phyloP scores from a whole-genome alignment of 37 sponge, comb jelly and placozoan genomes.

The Ianthella basta region DNA sequence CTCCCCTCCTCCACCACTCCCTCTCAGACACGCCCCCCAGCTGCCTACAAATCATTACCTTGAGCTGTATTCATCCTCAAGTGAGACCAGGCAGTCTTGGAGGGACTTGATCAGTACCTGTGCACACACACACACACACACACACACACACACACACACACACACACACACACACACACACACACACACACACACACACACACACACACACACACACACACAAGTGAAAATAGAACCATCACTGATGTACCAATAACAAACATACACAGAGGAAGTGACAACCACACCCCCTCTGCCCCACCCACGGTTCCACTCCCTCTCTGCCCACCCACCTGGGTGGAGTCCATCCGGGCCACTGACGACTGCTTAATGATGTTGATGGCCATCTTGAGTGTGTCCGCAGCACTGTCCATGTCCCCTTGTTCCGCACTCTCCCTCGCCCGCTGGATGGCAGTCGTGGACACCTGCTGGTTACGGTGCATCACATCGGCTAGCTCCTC shows the following conservation, averaged over 20 bases:
- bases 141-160: not conserved
- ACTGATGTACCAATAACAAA: no score
- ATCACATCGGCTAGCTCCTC: constrained; percentile 80
- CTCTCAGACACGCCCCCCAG: no score
- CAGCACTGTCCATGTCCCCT: constrained; percentile 85
- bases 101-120: constrained; percentile 82
- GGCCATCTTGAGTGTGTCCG: constrained; percentile 84
- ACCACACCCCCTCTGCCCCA: not conserved
- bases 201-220: no score
- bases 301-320: not conserved
- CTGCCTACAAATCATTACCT: no score
- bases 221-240: no score
- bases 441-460: constrained; percentile 83
- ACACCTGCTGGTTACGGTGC: constrained; percentile 89
- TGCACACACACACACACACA: not conserved
- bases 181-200: no score
- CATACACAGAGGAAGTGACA: not conserved
- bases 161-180: not conserved
- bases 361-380: constrained; percentile 91
- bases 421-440: constrained; percentile 73
- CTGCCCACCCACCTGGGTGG: constrained; percentile 51
- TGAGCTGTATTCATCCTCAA: constrained; percentile 51
- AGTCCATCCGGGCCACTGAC: constrained; percentile 62
- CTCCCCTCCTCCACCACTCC: no score
- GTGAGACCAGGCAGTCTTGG: constrained; percentile 69